Base-by-base conservation (phyloP, 2,113 vertebrate genomes). In the Damaliscus lunatus region DNA sequence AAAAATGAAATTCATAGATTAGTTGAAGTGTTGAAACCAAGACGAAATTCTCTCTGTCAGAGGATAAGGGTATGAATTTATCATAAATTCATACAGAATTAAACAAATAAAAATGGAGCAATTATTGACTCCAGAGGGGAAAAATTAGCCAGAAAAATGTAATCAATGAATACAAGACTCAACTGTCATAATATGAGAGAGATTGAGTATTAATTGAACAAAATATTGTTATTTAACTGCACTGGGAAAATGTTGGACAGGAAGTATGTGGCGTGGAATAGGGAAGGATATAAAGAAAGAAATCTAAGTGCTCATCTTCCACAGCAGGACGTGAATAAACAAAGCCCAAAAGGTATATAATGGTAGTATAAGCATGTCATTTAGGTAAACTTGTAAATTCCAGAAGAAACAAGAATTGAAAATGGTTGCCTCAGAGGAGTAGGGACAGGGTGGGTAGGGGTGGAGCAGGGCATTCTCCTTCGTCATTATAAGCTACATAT, bases 381-480 rank as follows among this genome's bases (percentile, higher is more conserved):
- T 93, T 82, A 85, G 27, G 29, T n/a, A 94, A 95, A 97, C 80
- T 85, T 82, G 29, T 80, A 84, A 94, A 94, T 88, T 94, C 46
- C 17, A 59, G 59, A 88, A 81, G 77, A 88, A 94, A 81, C 5
- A 55, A 16, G 2, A 74, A 27, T 62, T 91, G 55, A 86, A 77
- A 96, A 90, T 21, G 16, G 11, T 52, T 90, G 7, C 43, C 25
- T 91, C 43, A 64, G 36, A 81, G 29, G 14, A 62, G 5, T 27
- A 33, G 15, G 25, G 59, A 52, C 33, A 16, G 46, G 9, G n/a
- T 50, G 4, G 14, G 64, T 1, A 71, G 27, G 31, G 19, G 19
- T 40, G 15, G 19, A 52, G 19, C 14, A 55, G 29, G 31, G 17
- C 33, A 17, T 71, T 60, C 36, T 17, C 62, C 7, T 74, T 55